Evolutionary conservation across 2,888 invertebrate species (phyloP), one percentile per base, ranked within the genome.

Genomic region (Pomacea canaliculata): DNA sequence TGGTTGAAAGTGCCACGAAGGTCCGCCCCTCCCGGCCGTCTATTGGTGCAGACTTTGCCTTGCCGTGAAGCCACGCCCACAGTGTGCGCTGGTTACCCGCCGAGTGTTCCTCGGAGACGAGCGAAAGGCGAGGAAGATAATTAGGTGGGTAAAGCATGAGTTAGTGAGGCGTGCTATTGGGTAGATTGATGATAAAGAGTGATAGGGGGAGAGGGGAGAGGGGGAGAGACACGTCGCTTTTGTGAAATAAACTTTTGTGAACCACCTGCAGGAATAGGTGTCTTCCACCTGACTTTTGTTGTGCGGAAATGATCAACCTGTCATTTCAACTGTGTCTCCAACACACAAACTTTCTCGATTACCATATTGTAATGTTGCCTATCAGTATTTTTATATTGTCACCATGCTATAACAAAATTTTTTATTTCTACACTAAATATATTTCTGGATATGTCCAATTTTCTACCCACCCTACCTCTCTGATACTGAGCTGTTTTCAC

Each of bases 91-190:
- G n/a, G 65, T 49, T 23, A 63, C 23, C 10, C 10, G n/a, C n/a
- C 23, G 48, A 46, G 27, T 18, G 37, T 18, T 18, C 46, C 23
- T 62, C 23, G 46, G 23, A 62, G 59, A 27, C 19, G 66, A 37
- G 37, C 59, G 65, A 48, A 59, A 67, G 51, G 73, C 67, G 65
- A 73, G 56, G 66, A 56, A 59, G 73, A 59, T 73, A 73, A 73
- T 73, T 73, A 67, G 73, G 59, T 73, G 56, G 66, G 59, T 73
- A 66, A 67, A 56, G 73, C 59, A n/a, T 59, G 73, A n/a, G 73
- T 66, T 66, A 67, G 63, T 67, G 56, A 73, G 73, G 67, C 67
- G 66, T 73, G 73, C 67, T 59, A 37, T 67, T 73, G 66, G 59
- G 46, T 46, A 67, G 46, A n/a, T 72, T 51, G 72, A 48, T 37